Percentiles rank a stretch among this genome's conserved stretches.
Conservation (phyloP, 2,797 vertebrate genomes). For the Xenentodon cancila region DNA sequence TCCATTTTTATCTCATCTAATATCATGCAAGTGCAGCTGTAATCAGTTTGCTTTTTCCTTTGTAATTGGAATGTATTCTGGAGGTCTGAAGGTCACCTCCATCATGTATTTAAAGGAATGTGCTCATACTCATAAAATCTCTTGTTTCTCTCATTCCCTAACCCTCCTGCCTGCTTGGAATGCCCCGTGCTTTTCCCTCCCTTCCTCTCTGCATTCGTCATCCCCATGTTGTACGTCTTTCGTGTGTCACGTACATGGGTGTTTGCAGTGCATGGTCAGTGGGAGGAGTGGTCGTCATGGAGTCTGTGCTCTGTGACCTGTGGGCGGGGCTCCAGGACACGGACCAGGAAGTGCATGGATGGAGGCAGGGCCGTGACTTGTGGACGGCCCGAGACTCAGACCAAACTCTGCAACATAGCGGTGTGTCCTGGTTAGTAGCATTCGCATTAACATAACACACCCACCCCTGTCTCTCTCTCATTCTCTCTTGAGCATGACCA, state of each 20-base stretch:
- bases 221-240: slow-evolving; percentile 62
- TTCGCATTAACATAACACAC: slow-evolving; percentile 62
- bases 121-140: slow-evolving; percentile 62
- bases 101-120: slow-evolving; percentile 44
- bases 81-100: slow-evolving; percentile 35
- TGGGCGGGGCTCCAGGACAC: slow-evolving; percentile 91
- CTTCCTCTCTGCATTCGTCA: slow-evolving; percentile 60
- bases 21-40: slow-evolving; percentile 25
- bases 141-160: slow-evolving; percentile 61
- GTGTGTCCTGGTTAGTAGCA: slow-evolving; percentile 94
- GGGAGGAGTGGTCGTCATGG: slow-evolving; percentile 95
- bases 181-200: slow-evolving; percentile 33
- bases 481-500: slow-evolving; percentile 17
- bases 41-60: slow-evolving; percentile 29
- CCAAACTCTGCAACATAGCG: slow-evolving; percentile 94
- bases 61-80: slow-evolving; percentile 31
- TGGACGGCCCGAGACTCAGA: slow-evolving; percentile 88
- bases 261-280: slow-evolving; percentile 92
- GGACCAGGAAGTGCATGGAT: slow-evolving; percentile 89
- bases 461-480: slow-evolving; percentile 17
- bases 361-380: slow-evolving; percentile 85
- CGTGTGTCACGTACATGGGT: slow-evolving; percentile 70
- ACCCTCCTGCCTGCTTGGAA: slow-evolving; percentile 54
- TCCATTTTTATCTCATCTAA: slow-evolving; percentile 48
- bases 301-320: slow-evolving; percentile 96